Conservation (phyloP, 2,797 vertebrate species). For the Sebastes hubbsi region DNA sequence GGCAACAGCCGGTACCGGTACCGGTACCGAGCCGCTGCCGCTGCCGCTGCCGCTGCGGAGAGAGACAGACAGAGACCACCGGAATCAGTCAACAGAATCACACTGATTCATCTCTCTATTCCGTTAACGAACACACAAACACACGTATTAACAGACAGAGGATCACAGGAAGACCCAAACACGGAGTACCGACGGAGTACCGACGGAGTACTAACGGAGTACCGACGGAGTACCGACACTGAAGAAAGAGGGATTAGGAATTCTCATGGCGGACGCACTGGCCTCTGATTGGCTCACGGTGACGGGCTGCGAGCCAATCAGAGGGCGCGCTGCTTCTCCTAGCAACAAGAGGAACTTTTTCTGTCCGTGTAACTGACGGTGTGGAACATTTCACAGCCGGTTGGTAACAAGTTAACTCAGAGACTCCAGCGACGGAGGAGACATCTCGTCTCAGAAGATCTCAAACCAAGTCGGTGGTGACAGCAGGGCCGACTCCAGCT, state of each 20-base stretch:
- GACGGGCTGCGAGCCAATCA: slow-evolving; percentile 61
- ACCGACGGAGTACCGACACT: neutral
- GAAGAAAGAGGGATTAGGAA: slow-evolving; percentile 9
- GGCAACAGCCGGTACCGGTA: neutral
- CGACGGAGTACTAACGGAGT: too few relatives aligned
- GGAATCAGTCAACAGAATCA: too few relatives aligned
- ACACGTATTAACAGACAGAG: too few relatives aligned
- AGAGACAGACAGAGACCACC: neutral
- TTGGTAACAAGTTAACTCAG: too few relatives aligned
- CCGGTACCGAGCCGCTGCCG: neutral
- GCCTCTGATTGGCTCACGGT: slow-evolving; percentile 65
- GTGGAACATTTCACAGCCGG: neutral
- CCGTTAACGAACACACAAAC: too few relatives aligned
- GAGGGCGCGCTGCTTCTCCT: slow-evolving; percentile 51
- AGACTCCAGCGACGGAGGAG: too few relatives aligned
- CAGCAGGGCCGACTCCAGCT: too few relatives aligned
- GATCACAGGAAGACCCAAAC: too few relatives aligned
- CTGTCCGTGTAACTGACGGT: neutral
- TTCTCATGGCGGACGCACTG: slow-evolving; percentile 62
- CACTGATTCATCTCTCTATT: neutral
- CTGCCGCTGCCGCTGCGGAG: neutral
- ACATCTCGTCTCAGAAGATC: too few relatives aligned
- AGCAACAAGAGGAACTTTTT: slow-evolving; percentile 69
- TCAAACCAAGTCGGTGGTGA: too few relatives aligned
- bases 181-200: too few relatives aligned